phyloP scores from a whole-genome alignment of 2,797 vertebrate species.

The Aldrovandia affinis region DNA sequence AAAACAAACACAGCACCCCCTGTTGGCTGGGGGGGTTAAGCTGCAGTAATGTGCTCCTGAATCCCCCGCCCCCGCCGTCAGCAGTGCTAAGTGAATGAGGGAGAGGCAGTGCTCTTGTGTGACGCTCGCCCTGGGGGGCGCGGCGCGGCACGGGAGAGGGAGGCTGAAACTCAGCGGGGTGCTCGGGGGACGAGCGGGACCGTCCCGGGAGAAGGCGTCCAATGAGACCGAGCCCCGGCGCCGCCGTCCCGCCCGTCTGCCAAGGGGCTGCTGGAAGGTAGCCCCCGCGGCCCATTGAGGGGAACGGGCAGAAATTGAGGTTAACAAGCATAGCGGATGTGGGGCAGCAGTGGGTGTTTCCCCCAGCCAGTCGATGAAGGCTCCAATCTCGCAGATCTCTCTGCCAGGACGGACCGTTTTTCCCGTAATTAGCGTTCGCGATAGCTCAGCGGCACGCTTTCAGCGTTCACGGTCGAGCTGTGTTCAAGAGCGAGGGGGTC shows the following conservation, averaged over 20 bases:
- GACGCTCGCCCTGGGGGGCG: slow-evolving; percentile 68
- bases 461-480: no score
- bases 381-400: slow-evolving; percentile 59
- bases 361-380: slow-evolving; percentile 64
- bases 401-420: no score
- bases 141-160: slow-evolving; percentile 63
- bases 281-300: slow-evolving; percentile 64
- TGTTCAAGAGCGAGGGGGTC: no score
- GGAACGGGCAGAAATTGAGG: slow-evolving; percentile 77
- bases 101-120: slow-evolving; percentile 63
- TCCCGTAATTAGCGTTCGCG: no score
- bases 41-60: slow-evolving; percentile 55
- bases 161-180: slow-evolving; percentile 54
- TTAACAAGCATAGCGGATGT: slow-evolving; percentile 77
- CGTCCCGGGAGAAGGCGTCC: slow-evolving; percentile 56
- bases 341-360: slow-evolving; percentile 68
- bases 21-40: slow-evolving; percentile 45
- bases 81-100: slow-evolving; percentile 62
- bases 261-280: slow-evolving; percentile 68
- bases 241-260: slow-evolving; percentile 59
- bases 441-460: no score
- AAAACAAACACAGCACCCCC: slow-evolving; percentile 65
- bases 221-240: slow-evolving; percentile 58
- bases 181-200: slow-evolving; percentile 54
- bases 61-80: slow-evolving; percentile 55